Percentiles rank a stretch among this genome's conserved stretches.
phyloP scores from a whole-genome alignment of 2,888 invertebrate species.

The Drosophila monieri region DNA sequence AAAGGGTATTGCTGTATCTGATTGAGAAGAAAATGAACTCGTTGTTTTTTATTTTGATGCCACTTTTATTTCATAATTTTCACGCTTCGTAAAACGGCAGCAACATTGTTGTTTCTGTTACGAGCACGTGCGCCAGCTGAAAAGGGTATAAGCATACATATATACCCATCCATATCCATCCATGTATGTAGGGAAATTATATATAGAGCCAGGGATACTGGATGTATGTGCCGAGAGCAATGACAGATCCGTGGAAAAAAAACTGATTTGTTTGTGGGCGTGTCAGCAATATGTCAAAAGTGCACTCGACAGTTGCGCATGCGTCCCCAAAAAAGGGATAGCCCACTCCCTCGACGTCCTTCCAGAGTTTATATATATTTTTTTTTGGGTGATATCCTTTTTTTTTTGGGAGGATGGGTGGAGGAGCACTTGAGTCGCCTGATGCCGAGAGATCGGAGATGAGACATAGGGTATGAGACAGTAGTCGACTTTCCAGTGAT shows the following conservation, averaged over 20 bases:
- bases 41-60: constrained; percentile 8
- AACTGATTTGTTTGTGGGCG: constrained; percentile 74
- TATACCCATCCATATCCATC: background rate
- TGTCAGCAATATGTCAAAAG: constrained; percentile 74
- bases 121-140: constrained; percentile 37
- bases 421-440: constrained; percentile 33
- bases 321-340: constrained; percentile 47
- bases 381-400: constrained; percentile 13
- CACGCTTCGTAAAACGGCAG: constrained; percentile 66
- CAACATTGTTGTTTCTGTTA: constrained; percentile 63
- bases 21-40: background rate
- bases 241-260: constrained; percentile 30
- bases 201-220: constrained; percentile 1
- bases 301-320: constrained; percentile 67
- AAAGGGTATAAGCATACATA: constrained; percentile 3
- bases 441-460: background rate
- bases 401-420: constrained; percentile 33
- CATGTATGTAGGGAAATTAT: background rate
- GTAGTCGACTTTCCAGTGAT: constrained; percentile 7
- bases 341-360: constrained; percentile 9
- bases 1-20: background rate
- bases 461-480: background rate
- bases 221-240: constrained; percentile 7
- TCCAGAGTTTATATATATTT: background rate
- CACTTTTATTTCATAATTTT: constrained; percentile 59